Evolutionary conservation across 1,140 invertebrate species (phyloP), one percentile per base, ranked within the genome.

Genomic region (Ips nitidus): DNA sequence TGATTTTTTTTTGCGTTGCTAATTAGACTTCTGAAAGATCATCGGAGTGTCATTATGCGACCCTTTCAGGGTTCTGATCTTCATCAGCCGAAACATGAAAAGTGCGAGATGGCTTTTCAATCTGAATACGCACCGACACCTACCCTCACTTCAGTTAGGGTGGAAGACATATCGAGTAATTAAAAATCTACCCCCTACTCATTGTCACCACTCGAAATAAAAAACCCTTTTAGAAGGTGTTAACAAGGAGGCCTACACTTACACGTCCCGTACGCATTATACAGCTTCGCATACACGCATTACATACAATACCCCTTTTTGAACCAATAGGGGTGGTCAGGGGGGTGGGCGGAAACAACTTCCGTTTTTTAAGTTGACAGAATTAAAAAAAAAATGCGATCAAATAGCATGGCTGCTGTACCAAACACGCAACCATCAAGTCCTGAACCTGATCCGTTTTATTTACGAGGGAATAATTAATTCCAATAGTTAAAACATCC

Each of bases 161-260:
- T 39, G 36, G 40, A 41, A 66, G 55, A 58, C 64, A 50, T 66
- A 66, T 66, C 64, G 58, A 66, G 53, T 66, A 66, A 66, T 66
- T 66, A 66, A 66, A 65, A 66, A 66, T 66, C 22, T 22, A 22
- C 22, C 22, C 64, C 64, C 64, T 22, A 8, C 37, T 47, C 64
- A 66, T 66, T 58, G 64, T 66, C 64, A 55, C 22, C 41, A 6
- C n/a, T 58, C 39, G 39, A 66, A 52, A 57, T 6, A 64, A 41
- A 64, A 64, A 66, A 57, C 41, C 64, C 64, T 66, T 66, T 66
- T 66, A 66, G 8, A 66, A 66, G 64, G 64, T 66, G 64, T 66
- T 66, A 66, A 66, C 64, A 66, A 66, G 64, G 55, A 57, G 53
- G 53, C 64, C 7, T 66, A 55, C 43, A 58, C 55, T 58, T 58